These are phyloP conservation scores for Micromys minutus DNA, from an alignment of 2,113 vertebrate genomes.

Conservation along the genomic window DNA sequence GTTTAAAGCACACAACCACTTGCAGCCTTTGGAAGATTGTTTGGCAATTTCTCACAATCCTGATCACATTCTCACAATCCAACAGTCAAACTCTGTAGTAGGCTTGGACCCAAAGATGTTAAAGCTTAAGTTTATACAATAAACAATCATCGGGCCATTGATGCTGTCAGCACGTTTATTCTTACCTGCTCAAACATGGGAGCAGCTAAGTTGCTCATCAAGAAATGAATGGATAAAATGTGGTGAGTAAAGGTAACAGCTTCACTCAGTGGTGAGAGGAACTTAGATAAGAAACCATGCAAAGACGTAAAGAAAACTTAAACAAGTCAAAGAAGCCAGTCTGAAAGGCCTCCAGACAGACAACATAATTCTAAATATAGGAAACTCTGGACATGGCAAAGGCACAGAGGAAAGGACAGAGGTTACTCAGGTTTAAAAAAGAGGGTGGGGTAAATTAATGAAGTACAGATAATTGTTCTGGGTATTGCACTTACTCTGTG, in stretches of 20 bases:
- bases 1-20: background rate
- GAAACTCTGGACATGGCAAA: background rate
- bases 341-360: background rate
- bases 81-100: background rate
- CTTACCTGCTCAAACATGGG: background rate
- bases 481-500: background rate
- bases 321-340: background rate
- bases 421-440: too few relatives aligned
- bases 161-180: background rate
- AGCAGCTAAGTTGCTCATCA: background rate
- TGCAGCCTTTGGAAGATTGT: background rate
- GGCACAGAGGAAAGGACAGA: background rate
- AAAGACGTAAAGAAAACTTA: background rate
- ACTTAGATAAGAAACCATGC: background rate
- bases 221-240: too few relatives aligned
- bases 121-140: background rate
- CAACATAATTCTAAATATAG: background rate
- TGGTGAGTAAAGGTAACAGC: too few relatives aligned
- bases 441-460: background rate
- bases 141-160: background rate
- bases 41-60: background rate
- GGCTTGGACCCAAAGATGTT: background rate
- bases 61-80: background rate
- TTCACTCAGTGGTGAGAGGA: background rate
- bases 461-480: background rate